Base-by-base conservation (phyloP, 2,888 invertebrate species). In the Peribatodes rhomboidaria region DNA sequence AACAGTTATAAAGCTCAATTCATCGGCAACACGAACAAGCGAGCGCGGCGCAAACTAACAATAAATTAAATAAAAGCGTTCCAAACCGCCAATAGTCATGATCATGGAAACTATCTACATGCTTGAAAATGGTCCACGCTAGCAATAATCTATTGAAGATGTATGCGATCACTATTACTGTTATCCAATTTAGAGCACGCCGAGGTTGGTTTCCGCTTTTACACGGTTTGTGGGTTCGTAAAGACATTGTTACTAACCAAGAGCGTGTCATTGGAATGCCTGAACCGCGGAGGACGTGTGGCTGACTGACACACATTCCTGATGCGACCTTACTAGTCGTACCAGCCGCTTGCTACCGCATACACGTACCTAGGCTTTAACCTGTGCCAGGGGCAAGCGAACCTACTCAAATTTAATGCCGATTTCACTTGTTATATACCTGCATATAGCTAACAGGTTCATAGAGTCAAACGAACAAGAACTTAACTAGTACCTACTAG, bases 141-240 rank as follows among this genome's bases (percentile, higher is more conserved):
- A 75, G 82, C 80, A 84, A 86, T 87, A 87, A 87, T 86, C 85
- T 84, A 87, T 87, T 83, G 84, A 85, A 90, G 82, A 88, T 79
- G 87, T 90, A 89, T 91, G 90, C 89, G 91, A 92, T 88, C 90
- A 90, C 89, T 91, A 90, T 91, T 92, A 92, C 92, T 92, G 91
- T 91, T 92, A 92, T 90, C 88, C 91, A 91, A 92, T 92, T 92
- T 91, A 81, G 90, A 90, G 85, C 90, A 86, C 85, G 83, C 83
- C 83, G 83, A 83, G 81, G 82, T 88, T 81, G 87, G 88, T 91
- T 91, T 92, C 91, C 90, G 88, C 90, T 90, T 90, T 92, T 92
- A 89, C 88, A 90, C 86, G 87, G 90, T 90, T 88, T 92, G 92
- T 86, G 90, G 89, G 83, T 76, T 16, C 33, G 35, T n/a, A 79